Evolutionary conservation across 2,888 invertebrate species (phyloP), one percentile per base, ranked within the genome.

Genomic region (Callosobruchus maculatus): DNA sequence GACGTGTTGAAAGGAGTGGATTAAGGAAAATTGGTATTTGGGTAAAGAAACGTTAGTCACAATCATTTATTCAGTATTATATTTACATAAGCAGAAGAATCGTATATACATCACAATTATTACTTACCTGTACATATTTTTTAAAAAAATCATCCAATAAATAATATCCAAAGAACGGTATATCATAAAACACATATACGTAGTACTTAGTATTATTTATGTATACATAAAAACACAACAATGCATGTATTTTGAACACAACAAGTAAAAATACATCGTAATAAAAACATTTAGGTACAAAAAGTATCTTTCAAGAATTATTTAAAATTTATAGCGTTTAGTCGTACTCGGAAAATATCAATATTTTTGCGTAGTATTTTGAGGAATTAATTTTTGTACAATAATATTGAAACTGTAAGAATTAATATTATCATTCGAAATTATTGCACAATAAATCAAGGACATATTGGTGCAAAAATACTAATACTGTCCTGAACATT

Each of bases 161-260:
- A 71, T 75, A 22, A 67, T 73, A 68, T 72, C 26, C 71, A 75
- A 73, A 70, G 31, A 73, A 72, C 73, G 73, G 71, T 75, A 75
- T 73, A 75, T 87, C 85, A 86, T 86, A 85, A 87, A 87, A 87
- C 86, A 87, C 85, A 86, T 85, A 84, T 85, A 86, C 84, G 84
- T 84, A 81, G 83, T 84, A 84, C 84, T 85, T 83, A 84, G 83
- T 84, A 83, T 81, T 84, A 83, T 85, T 85, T 83, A 85, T 85
- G 85, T 86, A 86, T 87, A 86, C 84, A 87, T 85, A 86, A 86
- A 49, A 68, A 87, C 85, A 87, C 86, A 87, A 87, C 87, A 86
- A 87, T 86, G 49, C 18, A 85, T 85, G 85, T 85, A 86, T 85
- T 82, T 84, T 86, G 86, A 87, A 87, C 86, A 87, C 87, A 87